Evolutionary conservation across 2,888 invertebrate species (phyloP).

Genomic region (Calliphora vomitoria): DNA sequence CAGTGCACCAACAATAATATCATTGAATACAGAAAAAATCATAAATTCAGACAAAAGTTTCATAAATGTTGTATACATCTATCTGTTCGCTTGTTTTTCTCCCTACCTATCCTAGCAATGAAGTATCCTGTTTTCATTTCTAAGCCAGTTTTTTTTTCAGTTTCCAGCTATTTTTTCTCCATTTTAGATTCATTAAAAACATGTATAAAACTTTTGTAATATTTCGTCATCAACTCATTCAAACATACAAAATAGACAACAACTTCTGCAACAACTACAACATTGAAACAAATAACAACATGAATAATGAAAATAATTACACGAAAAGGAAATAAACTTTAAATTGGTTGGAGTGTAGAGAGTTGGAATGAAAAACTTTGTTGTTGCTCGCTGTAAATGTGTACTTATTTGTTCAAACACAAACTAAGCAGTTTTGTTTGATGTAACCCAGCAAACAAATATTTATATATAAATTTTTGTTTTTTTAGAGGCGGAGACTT

Average conservation of each 20-base stretch:
- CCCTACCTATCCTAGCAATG: background rate
- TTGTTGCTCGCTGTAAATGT: background rate
- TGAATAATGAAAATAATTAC: constrained; percentile 57
- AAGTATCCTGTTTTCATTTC: constrained; percentile 20
- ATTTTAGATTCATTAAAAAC: constrained; percentile 58
- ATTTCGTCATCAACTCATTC: constrained; percentile 54
- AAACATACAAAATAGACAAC: constrained; percentile 3
- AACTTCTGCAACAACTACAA: constrained; percentile 3
- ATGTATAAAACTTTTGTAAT: constrained; percentile 56
- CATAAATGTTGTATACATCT: background rate
- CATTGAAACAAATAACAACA: constrained; percentile 34
- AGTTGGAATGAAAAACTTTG: constrained; percentile 31
- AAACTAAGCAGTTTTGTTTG: too few relatives aligned
- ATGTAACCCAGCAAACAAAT: too few relatives aligned
- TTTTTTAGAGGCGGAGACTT: too few relatives aligned
- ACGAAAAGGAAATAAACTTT: constrained; percentile 64
- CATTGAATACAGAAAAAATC: background rate
- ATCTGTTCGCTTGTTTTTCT: background rate
- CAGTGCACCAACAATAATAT: background rate
- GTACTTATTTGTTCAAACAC: too few relatives aligned
- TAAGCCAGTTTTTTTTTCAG: background rate
- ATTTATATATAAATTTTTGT: too few relatives aligned
- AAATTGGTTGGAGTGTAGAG: constrained; percentile 53
- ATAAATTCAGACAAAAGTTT: background rate
- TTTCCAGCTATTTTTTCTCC: constrained; percentile 32